Conservation (phyloP, 1,140 invertebrate genomes). For the Ericerus pela region DNA sequence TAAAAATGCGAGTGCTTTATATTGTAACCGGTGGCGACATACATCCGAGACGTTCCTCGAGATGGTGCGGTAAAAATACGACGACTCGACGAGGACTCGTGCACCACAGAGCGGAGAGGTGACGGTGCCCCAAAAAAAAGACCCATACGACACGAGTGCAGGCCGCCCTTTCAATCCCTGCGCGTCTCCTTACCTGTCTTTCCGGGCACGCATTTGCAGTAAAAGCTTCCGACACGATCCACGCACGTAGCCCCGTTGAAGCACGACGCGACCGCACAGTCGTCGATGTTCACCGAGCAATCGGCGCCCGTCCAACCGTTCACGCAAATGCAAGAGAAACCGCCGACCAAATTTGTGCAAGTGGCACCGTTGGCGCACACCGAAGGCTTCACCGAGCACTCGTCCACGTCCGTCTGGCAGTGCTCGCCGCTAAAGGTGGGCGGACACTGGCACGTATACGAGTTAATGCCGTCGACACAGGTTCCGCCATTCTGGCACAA, state of each 20-base stretch:
- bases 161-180: no score
- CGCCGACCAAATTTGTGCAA: constrained; percentile 76
- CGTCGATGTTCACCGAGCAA: constrained; percentile 84
- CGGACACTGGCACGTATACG: constrained; percentile 75
- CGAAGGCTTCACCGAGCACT: constrained; percentile 59
- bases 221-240: constrained; percentile 84
- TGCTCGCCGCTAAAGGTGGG: constrained; percentile 70
- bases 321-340: constrained; percentile 90
- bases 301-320: constrained; percentile 86
- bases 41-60: no score
- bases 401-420: constrained; percentile 63
- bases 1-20: no score
- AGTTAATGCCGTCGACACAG: constrained; percentile 72
- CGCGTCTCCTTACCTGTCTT: constrained; percentile 58
- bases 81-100: no score
- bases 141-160: no score
- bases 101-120: no score
- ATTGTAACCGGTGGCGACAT: no score
- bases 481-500: constrained; percentile 81
- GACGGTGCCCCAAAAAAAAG: no score
- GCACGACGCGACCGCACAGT: constrained; percentile 81
- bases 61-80: no score
- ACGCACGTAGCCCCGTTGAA: constrained; percentile 95
- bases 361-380: constrained; percentile 90
- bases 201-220: constrained; percentile 85